Base-by-base conservation (phyloP, 1,140 invertebrate genomes). In the Melipona quadrifasciata region DNA sequence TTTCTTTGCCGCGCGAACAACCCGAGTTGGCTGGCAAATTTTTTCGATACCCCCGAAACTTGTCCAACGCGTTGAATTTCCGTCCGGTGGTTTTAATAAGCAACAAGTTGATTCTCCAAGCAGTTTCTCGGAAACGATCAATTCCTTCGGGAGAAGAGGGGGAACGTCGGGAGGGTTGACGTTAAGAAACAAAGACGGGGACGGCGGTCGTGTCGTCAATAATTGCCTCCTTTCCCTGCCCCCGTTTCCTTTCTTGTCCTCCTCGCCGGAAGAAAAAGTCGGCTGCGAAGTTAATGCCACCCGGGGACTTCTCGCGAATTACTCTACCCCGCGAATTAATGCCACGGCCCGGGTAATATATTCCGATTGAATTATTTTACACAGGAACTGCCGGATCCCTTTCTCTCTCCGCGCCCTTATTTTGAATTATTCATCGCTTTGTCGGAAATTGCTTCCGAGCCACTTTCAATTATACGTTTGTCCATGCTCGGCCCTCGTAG, bases 361-460 rank as follows among this genome's bases (percentile, higher is more conserved):
- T 81, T 81, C 70, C 39, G 68, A 81, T 81, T 81, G 80, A 81
- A 81, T 81, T 81, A 81, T 81, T 74, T 81, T 81, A 61, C 51
- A 53, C 70, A n/a, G n/a, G 58, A 64, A 81, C 79, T 27, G 19
- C 14, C 31, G 61, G 47, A 39, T 21, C 70, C 47, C 39, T 74
- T 53, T 81, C 70, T 31, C 58, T 31, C 27, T 47, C 19, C 71
- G 65, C 27, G 17, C 65, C 39, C n/a, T 74, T 81, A 81, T 74
- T 81, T 81, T 81, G 80, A 81, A 81, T 81, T 74, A 81, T 81
- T 81, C 80, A 81, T 81, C 80, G 19, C 14, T 61, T 21, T 27
- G 39, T 17, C 57, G 39, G 70, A 73, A 74, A 74, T 81, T 74
- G 68, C 57, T n/a, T 64, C 39, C 55, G 70, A 6, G 80, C 80